A percentile compares a stretch with the other conserved stretches of the same genome.
phyloP scores from a whole-genome alignment of 2,113 vertebrate genomes.

The Lynx canadensis region DNA sequence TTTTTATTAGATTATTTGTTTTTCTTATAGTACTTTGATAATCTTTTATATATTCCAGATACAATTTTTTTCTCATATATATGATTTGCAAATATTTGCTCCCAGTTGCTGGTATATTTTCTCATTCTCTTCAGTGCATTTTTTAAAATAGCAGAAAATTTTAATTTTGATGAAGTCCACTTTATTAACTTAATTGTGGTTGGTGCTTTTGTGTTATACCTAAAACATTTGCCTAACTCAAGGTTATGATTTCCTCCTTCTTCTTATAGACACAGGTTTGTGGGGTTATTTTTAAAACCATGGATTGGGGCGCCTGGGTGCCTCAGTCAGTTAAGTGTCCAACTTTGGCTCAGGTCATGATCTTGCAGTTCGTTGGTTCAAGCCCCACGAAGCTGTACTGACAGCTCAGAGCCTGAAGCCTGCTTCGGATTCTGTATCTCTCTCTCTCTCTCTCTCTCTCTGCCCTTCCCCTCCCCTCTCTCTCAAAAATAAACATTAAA shows the following conservation, averaged over 20 bases:
- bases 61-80: neutral
- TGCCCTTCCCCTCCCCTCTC: too few relatives aligned
- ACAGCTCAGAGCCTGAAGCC: too few relatives aligned
- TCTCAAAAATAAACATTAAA: too few relatives aligned
- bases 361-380: too few relatives aligned
- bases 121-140: neutral
- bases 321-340: too few relatives aligned
- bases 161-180: neutral
- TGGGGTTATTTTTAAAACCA: neutral
- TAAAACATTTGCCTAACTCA: neutral
- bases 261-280: neutral
- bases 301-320: neutral
- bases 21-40: constrained; percentile 19
- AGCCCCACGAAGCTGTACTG: too few relatives aligned
- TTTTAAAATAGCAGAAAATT: neutral
- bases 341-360: too few relatives aligned
- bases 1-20: neutral
- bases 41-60: neutral
- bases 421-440: too few relatives aligned
- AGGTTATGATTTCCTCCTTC: neutral
- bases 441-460: too few relatives aligned
- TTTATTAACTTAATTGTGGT: neutral
- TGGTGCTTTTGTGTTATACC: neutral
- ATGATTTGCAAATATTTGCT: constrained; percentile 18
- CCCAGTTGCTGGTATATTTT: neutral